Conservation (phyloP, 2,888 invertebrate genomes). For the Euclidia mi region DNA sequence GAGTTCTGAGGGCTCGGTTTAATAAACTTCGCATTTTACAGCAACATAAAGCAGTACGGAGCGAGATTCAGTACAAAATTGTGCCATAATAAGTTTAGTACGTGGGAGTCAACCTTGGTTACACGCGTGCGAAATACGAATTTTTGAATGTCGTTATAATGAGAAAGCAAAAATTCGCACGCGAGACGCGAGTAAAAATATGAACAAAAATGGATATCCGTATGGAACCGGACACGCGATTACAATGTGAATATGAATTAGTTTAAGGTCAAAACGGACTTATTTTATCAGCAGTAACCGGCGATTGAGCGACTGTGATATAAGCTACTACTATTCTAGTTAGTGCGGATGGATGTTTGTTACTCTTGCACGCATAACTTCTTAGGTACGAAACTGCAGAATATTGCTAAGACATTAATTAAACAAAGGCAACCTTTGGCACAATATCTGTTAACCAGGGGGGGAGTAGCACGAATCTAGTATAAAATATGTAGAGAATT, state of each 20-base stretch:
- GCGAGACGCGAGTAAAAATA: slow-evolving; percentile 30
- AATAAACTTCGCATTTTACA: slow-evolving; percentile 7
- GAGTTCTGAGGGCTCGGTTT: background rate
- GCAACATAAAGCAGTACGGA: slow-evolving; percentile 4
- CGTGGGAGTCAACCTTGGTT: slow-evolving; percentile 43
- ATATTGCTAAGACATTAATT: too few relatives aligned
- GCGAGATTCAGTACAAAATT: slow-evolving; percentile 18
- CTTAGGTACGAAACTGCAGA: too few relatives aligned
- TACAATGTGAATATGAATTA: background rate
- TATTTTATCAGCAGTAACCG: too few relatives aligned
- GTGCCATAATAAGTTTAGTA: slow-evolving; percentile 19
- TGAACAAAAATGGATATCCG: slow-evolving; percentile 21
- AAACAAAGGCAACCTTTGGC: too few relatives aligned
- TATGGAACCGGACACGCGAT: background rate
- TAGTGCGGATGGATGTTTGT: too few relatives aligned
- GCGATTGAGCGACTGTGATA: too few relatives aligned
- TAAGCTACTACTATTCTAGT: too few relatives aligned
- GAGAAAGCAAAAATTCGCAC: slow-evolving; percentile 36
- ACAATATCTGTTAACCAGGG: too few relatives aligned
- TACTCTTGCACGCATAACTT: too few relatives aligned
- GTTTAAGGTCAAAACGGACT: too few relatives aligned
- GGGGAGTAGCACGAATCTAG: too few relatives aligned
- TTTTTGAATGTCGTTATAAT: slow-evolving; percentile 33
- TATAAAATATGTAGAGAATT: too few relatives aligned
- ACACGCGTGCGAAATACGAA: slow-evolving; percentile 45